Percentiles rank a stretch among this genome's conserved stretches.
phyloP scores from a whole-genome alignment of 2,113 vertebrate genomes.

The Phaetusa simplex region DNA sequence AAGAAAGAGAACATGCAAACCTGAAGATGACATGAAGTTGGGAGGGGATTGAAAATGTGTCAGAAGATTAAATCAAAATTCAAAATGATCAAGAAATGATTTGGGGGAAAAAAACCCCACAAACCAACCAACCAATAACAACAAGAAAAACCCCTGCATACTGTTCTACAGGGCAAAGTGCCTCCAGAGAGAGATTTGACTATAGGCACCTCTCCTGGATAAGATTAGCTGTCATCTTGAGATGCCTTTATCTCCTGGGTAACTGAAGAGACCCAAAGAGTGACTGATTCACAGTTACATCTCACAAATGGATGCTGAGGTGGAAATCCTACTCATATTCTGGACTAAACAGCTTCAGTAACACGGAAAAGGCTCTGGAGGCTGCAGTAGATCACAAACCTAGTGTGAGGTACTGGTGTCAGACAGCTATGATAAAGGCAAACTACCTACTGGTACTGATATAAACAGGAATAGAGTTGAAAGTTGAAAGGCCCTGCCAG shows the following conservation, averaged over 20 bases:
- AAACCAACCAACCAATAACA: not conserved
- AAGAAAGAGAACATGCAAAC: not conserved
- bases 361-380: not conserved
- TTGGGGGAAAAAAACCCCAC: fast-evolving
- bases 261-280: not conserved
- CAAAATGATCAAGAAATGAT: not conserved
- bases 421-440: not conserved
- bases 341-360: not conserved
- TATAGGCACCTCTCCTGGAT: not conserved
- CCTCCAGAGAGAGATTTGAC: not conserved
- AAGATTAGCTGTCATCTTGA: not conserved
- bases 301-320: not conserved
- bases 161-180: not conserved
- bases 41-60: not conserved
- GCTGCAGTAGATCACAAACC: not conserved
- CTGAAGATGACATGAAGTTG: not conserved
- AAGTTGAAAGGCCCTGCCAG: not conserved
- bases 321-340: not conserved
- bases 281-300: not conserved
- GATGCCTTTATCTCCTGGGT: not conserved
- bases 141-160: not conserved
- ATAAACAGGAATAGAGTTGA: not conserved
- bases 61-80: not conserved
- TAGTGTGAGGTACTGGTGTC: not conserved
- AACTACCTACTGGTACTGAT: too few relatives aligned